Evolutionary conservation across 1,140 invertebrate species (phyloP), one percentile per base, ranked within the genome.

Genomic region (Papilio polytes): DNA sequence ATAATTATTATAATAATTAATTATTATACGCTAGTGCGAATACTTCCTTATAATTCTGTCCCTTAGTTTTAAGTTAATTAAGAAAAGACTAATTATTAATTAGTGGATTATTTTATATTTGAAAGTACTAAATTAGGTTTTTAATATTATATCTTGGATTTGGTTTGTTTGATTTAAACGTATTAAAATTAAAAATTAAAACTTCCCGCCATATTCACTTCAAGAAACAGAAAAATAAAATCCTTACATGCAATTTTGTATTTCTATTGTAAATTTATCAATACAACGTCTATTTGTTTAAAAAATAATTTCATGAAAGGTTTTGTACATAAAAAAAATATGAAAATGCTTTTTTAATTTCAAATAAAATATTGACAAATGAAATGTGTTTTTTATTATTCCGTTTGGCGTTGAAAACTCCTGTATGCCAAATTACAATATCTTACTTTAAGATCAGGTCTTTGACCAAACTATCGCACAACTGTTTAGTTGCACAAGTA

Each of bases 31-130:
- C 80, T 26, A 81, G 66, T 78, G 83, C 80, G 81, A 82, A 82
- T 76, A 85, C 90, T 92, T 91, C 89, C 90, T 78, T 92, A 91
- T 74, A 82, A 89, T 90, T 90, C 87, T 92, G 88, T 90, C 87
- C 84, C 79, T 85, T 89, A 90, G 83, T 10, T 44, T 78, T 85
- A 85, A 86, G 76, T 74, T 82, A 81, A 78, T 20, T 77, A 53
- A 77, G 48, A 78, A 78, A 51, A 59, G 51, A 78, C 13, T 78
- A 78, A 78, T 59, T 78, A 78, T 78, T 36, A 78, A 53, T 36
- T 78, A 53, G 48, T 59, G 51, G 59, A 59, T 78, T 53, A 26
- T 31, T 56, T 77, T 36, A 26, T 78, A 78, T 78, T 78, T 78
- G 59, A 59, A 78, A 31, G 0, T 59, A 73, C 63, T 73, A 78